Evolutionary conservation across 2,797 vertebrate genomes (phyloP), one percentile per base, ranked within the genome.

Genomic region (Coendou prehensilis): DNA sequence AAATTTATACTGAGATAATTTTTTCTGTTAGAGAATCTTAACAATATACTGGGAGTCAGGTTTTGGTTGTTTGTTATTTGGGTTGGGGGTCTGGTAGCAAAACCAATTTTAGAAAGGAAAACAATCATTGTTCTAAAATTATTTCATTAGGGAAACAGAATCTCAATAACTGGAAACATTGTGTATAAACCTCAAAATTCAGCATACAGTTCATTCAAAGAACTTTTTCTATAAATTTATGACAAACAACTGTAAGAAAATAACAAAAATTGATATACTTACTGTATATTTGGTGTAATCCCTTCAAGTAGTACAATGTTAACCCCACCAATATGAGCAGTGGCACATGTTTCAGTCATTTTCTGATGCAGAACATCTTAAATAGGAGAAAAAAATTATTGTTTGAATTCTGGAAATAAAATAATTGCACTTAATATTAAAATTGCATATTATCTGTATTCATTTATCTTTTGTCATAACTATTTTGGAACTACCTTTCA

Each of bases 281-380:
- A 99, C 99, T 99, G 99, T 97, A 99, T 99, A 97, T 99, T 99
- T 87, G 99, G 99, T 8, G 99, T 99, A 93, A 99, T 99, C 57
- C 99, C 99, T 98, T 99, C 99, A 97, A 99, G 99, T 22, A 99
- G 99, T 63, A 99, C 99, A 0, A 99, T 99, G 98, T 99, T 99
- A 75, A 99, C 99, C 54, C 99, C 99, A 96, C 99, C 99, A 78
- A 99, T 99, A 96, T 99, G 99, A 98, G 99, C 99, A 1, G 99
- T 99, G 14, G 99, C 99, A 97, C 99, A 99, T 0, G 99, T 99
- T 98, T 99, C 99, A 0, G 99, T 99, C 99, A 99, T 99, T 98
- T 99, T 99, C 97, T 99, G 99, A 98, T 99, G 99, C n/a, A 99
- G 98, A 81, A 99, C 99, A 98, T 99, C 99, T 99, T 97, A 87